Percentiles rank a stretch among this genome's conserved stretches.
Conservation (phyloP, 1,140 invertebrate genomes). For the Eufriesea mexicana region DNA sequence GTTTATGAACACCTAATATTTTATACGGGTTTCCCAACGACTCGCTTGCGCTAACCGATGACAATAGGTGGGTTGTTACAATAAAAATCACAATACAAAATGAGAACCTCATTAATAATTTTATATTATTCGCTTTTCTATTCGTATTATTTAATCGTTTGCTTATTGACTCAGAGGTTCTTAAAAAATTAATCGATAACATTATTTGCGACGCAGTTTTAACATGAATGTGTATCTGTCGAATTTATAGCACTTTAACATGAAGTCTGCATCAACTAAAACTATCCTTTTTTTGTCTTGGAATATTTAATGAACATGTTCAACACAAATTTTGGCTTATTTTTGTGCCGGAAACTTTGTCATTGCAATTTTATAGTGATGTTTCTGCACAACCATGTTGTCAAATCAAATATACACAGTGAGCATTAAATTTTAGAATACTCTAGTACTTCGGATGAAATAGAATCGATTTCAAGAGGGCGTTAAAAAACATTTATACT, state of each 20-base stretch:
- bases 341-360: slow-evolving; percentile 28
- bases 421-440: slow-evolving; percentile 29
- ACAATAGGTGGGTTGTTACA: slow-evolving; percentile 70
- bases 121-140: slow-evolving; percentile 58
- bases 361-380: slow-evolving; percentile 47
- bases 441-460: slow-evolving; percentile 2
- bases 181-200: slow-evolving; percentile 74
- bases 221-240: slow-evolving; percentile 16
- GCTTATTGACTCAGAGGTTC: slow-evolving; percentile 60
- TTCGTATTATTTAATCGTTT: slow-evolving; percentile 63
- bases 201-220: slow-evolving; percentile 56
- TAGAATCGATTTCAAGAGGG: slow-evolving; percentile 39
- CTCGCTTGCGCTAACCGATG: slow-evolving; percentile 65
- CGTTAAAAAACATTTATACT: slow-evolving; percentile 7
- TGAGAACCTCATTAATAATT: slow-evolving; percentile 68
- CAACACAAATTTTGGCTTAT: slow-evolving; percentile 35
- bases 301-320: slow-evolving; percentile 52
- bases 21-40: slow-evolving; percentile 91
- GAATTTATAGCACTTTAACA: slow-evolving; percentile 35
- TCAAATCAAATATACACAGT: slow-evolving; percentile 41
- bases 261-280: slow-evolving; percentile 26
- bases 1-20: slow-evolving; percentile 89
- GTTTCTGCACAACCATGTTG: slow-evolving; percentile 55
- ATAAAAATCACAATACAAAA: slow-evolving; percentile 69
- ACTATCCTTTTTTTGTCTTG: slow-evolving; percentile 20